Percentiles rank a stretch among this genome's conserved stretches.
phyloP scores from a whole-genome alignment of 2,113 vertebrate species.

The Tor tambroides region DNA sequence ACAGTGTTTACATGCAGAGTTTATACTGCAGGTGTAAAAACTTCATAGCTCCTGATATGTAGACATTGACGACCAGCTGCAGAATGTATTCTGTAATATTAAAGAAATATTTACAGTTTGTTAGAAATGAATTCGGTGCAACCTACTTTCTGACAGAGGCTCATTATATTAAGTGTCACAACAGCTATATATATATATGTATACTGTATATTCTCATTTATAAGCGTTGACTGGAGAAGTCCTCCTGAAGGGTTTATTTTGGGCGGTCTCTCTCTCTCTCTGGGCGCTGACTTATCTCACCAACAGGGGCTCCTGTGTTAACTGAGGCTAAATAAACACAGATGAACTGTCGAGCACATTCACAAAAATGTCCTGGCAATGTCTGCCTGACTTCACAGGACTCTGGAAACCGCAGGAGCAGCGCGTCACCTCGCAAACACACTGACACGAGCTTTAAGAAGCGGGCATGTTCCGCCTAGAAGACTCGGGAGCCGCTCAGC shows the following conservation, averaged over 20 bases:
- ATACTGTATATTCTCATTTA: too few relatives aligned
- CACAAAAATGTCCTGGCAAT: slow-evolving; percentile 69
- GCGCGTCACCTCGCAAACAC: slow-evolving; percentile 45
- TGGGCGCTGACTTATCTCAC: slow-evolving; percentile 69
- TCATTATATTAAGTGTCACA: too few relatives aligned
- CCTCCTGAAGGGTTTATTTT: slow-evolving; percentile 43
- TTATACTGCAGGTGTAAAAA: too few relatives aligned
- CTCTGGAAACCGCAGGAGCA: slow-evolving; percentile 66
- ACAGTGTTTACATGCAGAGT: too few relatives aligned
- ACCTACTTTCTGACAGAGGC: too few relatives aligned
- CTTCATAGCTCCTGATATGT: too few relatives aligned
- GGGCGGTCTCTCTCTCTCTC: slow-evolving; percentile 57
- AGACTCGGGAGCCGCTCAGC: too few relatives aligned
- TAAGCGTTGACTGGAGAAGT: not conserved
- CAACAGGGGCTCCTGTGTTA: slow-evolving; percentile 80
- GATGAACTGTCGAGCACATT: slow-evolving; percentile 78
- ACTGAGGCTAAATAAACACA: slow-evolving; percentile 82
- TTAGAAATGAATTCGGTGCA: too few relatives aligned
- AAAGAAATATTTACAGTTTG: too few relatives aligned
- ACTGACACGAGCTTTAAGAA: slow-evolving; percentile 18
- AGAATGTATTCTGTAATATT: too few relatives aligned
- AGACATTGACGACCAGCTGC: too few relatives aligned
- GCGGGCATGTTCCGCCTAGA: slow-evolving; percentile 6
- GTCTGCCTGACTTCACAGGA: slow-evolving; percentile 72
- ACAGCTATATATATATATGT: too few relatives aligned